Base-by-base conservation (phyloP, 2,113 vertebrate species). In the Oostethus manadensis region DNA sequence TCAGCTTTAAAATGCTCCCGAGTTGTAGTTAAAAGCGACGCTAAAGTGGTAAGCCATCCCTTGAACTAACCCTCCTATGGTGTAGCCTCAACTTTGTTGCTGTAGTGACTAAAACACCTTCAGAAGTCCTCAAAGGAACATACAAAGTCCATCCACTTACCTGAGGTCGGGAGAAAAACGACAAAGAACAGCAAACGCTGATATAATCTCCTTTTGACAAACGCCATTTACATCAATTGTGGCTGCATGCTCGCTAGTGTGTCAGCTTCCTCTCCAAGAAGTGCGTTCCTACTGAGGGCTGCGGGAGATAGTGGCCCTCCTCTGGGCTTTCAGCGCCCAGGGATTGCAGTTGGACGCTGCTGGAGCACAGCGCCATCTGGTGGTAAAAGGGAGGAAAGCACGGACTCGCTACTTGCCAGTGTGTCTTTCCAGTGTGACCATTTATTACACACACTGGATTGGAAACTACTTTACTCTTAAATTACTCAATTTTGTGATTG, bases 181-280 rank as follows among this genome's bases (percentile, higher is more conserved):
- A 77, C 62, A 21, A 83, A 57, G 60, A 88, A 54, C 84, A 89
- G 88, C 85, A 82, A 63, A 49, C 70, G 89, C 78, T 84, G 87
- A 62, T 80, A 74, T 69, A 84, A 62, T 71, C 68, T 86, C 87
- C 82, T 68, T 80, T 81, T 79, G 56, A 84, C 76, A 66, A 62
- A 80, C 81, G 82, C 90, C 90, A 91, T 92, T 90, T 88, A 90
- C 60, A 49, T 68, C 10, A 79, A 61, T 71, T 66, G 70, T 87
- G 60, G 62, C 62, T 23, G 76, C 91, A 90, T 91, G 70, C 87
- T 80, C 70, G 61, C 82, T 69, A 53, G 62, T 79, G 55, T 73
- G 49, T 63, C 60, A 74, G 44, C 64, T 62, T 65, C 71, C 81
- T 73, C 70, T 66, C 58, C 48, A 58, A 49, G 76, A 70, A 66